These are phyloP conservation scores for Polia nebulosa DNA, from an alignment of 2,888 invertebrate species.

Conservation along the genomic window DNA sequence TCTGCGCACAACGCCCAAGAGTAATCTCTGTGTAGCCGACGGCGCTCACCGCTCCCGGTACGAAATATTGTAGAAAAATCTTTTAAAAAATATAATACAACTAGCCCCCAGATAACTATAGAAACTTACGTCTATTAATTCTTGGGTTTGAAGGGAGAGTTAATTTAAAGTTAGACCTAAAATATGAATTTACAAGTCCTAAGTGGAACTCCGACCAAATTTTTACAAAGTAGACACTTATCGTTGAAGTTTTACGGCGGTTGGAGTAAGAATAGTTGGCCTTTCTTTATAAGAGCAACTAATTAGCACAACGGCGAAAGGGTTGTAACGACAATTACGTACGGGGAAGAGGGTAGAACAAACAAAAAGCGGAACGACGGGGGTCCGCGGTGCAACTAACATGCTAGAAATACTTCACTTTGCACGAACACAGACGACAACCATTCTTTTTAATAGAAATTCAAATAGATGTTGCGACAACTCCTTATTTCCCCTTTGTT, in stretches of 20 bases:
- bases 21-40: conserved; percentile 76
- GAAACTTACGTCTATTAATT: conserved; percentile 13
- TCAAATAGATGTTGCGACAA: background rate
- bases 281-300: conserved; percentile 30
- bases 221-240: background rate
- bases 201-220: background rate
- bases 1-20: conserved; percentile 62
- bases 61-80: background rate
- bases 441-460: background rate
- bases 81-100: conserved; percentile 1
- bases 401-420: conserved; percentile 1
- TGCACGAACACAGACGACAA: background rate
- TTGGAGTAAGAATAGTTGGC: background rate
- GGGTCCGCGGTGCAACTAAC: conserved; percentile 6
- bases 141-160: background rate
- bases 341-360: conserved; percentile 44
- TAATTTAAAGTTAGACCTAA: conserved; percentile 10
- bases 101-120: background rate
- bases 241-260: background rate
- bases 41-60: conserved; percentile 55
- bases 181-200: background rate
- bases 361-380: conserved; percentile 56
- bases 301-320: conserved; percentile 37
- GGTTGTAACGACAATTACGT: conserved; percentile 22
- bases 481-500: background rate